Base-by-base conservation (phyloP, 2,797 vertebrate species). In the Gorsachius magnificus region DNA sequence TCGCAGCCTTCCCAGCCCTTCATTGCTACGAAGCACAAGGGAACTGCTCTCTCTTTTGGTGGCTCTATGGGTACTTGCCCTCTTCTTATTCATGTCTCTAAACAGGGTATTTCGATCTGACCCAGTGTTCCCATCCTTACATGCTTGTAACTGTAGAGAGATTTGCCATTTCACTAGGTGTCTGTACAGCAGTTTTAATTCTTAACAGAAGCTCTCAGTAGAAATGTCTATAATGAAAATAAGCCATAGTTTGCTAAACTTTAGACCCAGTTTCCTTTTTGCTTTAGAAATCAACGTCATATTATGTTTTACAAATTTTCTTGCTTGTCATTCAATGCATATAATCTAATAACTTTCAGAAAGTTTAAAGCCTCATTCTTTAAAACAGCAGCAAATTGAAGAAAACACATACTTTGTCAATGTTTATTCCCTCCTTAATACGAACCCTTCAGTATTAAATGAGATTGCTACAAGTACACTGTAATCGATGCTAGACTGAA, bases 341-440 rank as follows among this genome's bases (percentile, higher is more conserved):
- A 29, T 28, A 64, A 46, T 54, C 53, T 43, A 79, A 58, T 36
- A 68, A 56, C 38, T 71, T 87, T 61, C 35, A 85, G 76, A 76
- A 93, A 83, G 46, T 78, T 90, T 78, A 81, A 91, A 69, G 58
- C 16, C 26, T 65, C 17, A 17, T 66, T 83, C 71, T 85, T 90
- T 77, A 75, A 78, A 78, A 69, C 35, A 70, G 69, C 45, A 86
- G n/a, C 15, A 95, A 94, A 91, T 83, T 91, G 87, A 90, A 83
- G 36, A 85, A 92, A 94, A 78, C 41, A 46, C 5, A 3, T 53
- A 31, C 15, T 87, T 76, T 14, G 5, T 86, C 53, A 78, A 46
- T 18, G 13, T 92, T 94, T 91, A 91, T 69, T 76, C 26, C 35
- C 12, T 51, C 28, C 58, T 74, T 90, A 85, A 77, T 76, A 28